phyloP scores from a whole-genome alignment of 1,140 invertebrate genomes.

The Drosophila tsacasi region DNA sequence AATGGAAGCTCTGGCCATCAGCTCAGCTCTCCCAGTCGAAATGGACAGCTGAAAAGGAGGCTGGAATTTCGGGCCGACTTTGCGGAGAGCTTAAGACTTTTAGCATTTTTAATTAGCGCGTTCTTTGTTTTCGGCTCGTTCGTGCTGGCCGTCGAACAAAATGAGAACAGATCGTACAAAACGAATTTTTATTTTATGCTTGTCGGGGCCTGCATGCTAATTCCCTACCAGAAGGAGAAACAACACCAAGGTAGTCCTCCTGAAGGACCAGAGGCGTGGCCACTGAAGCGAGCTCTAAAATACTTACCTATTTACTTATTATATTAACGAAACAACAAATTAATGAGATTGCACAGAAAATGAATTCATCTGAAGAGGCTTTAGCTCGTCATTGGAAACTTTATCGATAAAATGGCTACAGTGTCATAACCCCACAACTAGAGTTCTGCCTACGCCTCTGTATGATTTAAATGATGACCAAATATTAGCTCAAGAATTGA shows the following conservation, averaged over 20 bases:
- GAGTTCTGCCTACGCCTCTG: not conserved
- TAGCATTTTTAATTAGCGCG: slow-evolving; percentile 84
- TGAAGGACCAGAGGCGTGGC: slow-evolving; percentile 31
- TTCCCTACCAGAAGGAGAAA: slow-evolving; percentile 27
- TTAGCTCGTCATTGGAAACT: not conserved
- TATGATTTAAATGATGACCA: slow-evolving; percentile 10
- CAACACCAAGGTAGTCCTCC: not conserved
- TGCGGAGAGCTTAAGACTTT: slow-evolving; percentile 74
- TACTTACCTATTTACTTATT: not conserved
- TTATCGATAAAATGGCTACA: not conserved
- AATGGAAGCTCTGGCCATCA: slow-evolving; percentile 54
- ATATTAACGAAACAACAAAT: not conserved
- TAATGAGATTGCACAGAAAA: not conserved
- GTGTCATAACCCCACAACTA: not conserved
- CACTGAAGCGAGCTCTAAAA: slow-evolving; percentile 3
- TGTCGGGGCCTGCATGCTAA: slow-evolving; percentile 45
- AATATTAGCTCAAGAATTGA: slow-evolving; percentile 19
- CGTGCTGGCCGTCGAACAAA: slow-evolving; percentile 42
- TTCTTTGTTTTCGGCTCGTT: slow-evolving; percentile 83
- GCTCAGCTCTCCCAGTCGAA: slow-evolving; percentile 42
- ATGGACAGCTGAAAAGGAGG: slow-evolving; percentile 82
- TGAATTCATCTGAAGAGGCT: not conserved
- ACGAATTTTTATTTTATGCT: slow-evolving; percentile 32
- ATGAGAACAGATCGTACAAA: slow-evolving; percentile 55
- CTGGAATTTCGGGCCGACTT: slow-evolving; percentile 67